Evolutionary conservation across 2,888 invertebrate species (phyloP), one percentile per base, ranked within the genome.

Genomic region (Allygus modestus): DNA sequence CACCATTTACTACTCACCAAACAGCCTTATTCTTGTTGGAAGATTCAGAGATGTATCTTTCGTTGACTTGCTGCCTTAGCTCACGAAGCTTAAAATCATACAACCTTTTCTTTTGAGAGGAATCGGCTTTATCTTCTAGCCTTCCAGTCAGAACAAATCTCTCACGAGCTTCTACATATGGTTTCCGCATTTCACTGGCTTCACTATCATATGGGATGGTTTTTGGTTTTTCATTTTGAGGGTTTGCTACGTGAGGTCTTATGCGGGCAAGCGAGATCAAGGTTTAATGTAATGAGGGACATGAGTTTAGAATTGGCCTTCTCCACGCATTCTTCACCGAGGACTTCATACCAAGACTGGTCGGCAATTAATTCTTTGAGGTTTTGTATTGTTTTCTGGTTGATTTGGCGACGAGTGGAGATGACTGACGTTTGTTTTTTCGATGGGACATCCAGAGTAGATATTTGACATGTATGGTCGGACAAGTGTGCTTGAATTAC

Each of bases 1-100:
- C 54, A 54, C 7, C 4, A 17, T 54, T 54, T 5, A 54, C 15
- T 23, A 54, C 15, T 23, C 9, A 20, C 54, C 54, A 54, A 23
- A 54, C n/a, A 54, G 54, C 23, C n/a, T 54, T 54, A 23, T 23
- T 54, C 54, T 54, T 54, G 23, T 54, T 54, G 4, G 54, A 54
- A 5, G 54, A 54, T 54, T 54, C 54, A 5, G 54, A 17, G 23
- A 54, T 54, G 5, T 9, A 17, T 23, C 15, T 23, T 15, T 54
- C 17, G 15, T 54, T 20, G 4, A 9, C n/a, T 54, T 23, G 4
- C 15, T 54, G 54, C 15, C 54, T 5, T 5, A 54, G 54, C 23
- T 5, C 15, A 9, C 61, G 4, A 20, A 61, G 61, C 23, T 28
- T 61, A 15, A 61, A 20, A 15, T 61, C 46, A 12, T 46, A 46